These are phyloP conservation scores for Micronycteris hirsuta DNA, from an alignment of 2,113 vertebrate species.

Conservation along the genomic window DNA sequence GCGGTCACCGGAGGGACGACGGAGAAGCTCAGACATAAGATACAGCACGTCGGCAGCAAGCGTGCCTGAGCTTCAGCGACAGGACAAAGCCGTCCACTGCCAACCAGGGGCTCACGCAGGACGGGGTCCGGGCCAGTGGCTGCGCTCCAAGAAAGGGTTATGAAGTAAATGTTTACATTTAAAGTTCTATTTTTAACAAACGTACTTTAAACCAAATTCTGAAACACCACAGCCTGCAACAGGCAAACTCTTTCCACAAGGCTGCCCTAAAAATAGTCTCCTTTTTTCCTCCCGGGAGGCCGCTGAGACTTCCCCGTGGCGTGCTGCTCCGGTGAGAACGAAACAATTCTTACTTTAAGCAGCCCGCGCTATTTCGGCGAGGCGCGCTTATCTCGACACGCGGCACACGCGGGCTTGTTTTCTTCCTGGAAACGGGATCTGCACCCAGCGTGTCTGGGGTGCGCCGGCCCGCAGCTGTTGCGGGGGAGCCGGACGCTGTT, in stretches of 20 bases:
- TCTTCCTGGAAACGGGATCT: constrained; percentile 12
- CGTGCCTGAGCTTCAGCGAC: not conserved
- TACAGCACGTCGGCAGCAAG: too few relatives aligned
- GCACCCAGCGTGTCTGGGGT: not conserved
- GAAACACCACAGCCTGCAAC: not conserved
- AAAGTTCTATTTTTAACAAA: constrained; percentile 25
- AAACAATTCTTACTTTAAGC: not conserved
- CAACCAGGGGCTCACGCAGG: not conserved
- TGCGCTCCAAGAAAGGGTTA: not conserved
- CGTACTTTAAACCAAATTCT: not conserved
- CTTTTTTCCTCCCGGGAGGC: not conserved
- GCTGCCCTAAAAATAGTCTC: not conserved
- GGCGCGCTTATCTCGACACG: not conserved
- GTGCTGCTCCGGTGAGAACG: not conserved
- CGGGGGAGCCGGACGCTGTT: not conserved
- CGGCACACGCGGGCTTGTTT: not conserved
- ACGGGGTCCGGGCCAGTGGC: rapidly evolving
- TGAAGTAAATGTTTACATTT: not conserved
- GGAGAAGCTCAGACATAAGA: not conserved
- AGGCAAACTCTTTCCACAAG: not conserved
- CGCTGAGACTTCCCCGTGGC: not conserved
- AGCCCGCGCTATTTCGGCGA: not conserved
- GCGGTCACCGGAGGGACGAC: not conserved
- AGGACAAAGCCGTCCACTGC: not conserved
- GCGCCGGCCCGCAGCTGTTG: constrained; percentile 14